A percentile compares a stretch with the other conserved stretches of the same genome.
Evolutionary conservation across 2,113 vertebrate genomes (phyloP).

Genomic region (Podarcis cretensis): DNA sequence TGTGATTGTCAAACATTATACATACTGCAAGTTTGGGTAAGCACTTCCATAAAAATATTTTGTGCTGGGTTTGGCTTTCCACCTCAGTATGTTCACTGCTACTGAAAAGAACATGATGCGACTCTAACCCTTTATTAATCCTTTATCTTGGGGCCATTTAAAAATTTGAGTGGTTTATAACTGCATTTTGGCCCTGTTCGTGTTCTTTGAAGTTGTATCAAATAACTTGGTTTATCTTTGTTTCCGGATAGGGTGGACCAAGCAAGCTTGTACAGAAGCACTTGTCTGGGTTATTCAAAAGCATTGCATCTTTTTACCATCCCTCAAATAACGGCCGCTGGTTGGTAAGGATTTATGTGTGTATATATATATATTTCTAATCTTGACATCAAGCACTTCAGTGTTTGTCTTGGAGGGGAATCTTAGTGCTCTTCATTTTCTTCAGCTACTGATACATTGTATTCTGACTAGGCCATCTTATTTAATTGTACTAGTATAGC

Average conservation of each 20-base stretch:
- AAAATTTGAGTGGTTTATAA: background rate
- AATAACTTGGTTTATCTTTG: background rate
- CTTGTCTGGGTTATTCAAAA: slow-evolving; percentile 93
- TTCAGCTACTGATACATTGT: background rate
- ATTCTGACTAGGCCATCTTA: too few species aligned
- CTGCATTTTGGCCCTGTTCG: background rate
- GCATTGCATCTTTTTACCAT: slow-evolving; percentile 96
- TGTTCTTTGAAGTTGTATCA: background rate
- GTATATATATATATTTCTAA: background rate
- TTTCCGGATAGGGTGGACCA: slow-evolving; percentile 88
- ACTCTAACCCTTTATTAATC: background rate
- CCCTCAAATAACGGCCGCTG: slow-evolving; percentile 97
- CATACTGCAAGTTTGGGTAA: background rate
- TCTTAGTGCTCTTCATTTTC: background rate
- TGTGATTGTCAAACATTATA: background rate
- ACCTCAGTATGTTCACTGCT: background rate
- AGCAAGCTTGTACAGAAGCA: slow-evolving; percentile 94
- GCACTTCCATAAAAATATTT: background rate
- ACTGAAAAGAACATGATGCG: background rate
- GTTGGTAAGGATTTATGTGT: slow-evolving; percentile 85
- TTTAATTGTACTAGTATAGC: too few species aligned
- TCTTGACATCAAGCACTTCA: background rate
- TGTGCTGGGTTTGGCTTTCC: background rate
- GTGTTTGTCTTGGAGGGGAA: background rate
- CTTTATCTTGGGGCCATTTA: background rate